Percentiles rank a stretch among this genome's conserved stretches.
Conservation (phyloP, 2,888 invertebrate species). For the Silvanus unidentatus region DNA sequence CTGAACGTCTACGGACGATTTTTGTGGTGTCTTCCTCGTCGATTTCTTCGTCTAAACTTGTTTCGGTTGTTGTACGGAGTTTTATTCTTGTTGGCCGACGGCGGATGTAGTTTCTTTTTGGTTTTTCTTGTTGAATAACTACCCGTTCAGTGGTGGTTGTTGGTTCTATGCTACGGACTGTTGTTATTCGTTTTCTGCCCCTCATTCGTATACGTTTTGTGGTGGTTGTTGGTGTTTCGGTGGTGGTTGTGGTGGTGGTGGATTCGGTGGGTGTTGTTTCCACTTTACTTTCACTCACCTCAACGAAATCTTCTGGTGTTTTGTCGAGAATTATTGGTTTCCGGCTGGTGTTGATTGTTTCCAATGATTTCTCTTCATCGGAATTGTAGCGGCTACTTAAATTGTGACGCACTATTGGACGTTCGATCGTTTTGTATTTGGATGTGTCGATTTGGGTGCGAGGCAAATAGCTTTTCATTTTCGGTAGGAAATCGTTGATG, state of each 20-base stretch:
- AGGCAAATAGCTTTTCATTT: constrained; percentile 36
- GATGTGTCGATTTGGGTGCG: constrained; percentile 40
- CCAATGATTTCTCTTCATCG: constrained; percentile 16
- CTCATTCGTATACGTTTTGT: constrained; percentile 13
- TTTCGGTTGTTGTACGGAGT: constrained; percentile 20
- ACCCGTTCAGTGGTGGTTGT: constrained; percentile 8
- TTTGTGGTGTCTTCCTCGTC: constrained; percentile 22
- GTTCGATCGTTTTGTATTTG: constrained; percentile 42
- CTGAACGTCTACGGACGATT: constrained; percentile 22
- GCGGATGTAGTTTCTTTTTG: constrained; percentile 33
- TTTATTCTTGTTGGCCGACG: constrained; percentile 29
- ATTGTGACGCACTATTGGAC: constrained; percentile 28
- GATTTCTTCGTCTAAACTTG: constrained; percentile 17
- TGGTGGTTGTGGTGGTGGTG: constrained; percentile 13
- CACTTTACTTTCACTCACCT: constrained; percentile 13
- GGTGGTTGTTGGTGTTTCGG: constrained; percentile 10
- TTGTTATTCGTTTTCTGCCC: constrained; percentile 19
- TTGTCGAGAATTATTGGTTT: constrained; percentile 12
- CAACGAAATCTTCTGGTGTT: constrained; percentile 8
- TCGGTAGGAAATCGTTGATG: constrained; percentile 39
- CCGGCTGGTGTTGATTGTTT: constrained; percentile 9
- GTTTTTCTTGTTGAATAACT: constrained; percentile 13
- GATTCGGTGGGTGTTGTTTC: constrained; percentile 10
- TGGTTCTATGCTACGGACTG: constrained; percentile 6
- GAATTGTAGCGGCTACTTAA: constrained; percentile 32